Conservation (phyloP, 2,113 vertebrate species). For the Carassius auratus region DNA sequence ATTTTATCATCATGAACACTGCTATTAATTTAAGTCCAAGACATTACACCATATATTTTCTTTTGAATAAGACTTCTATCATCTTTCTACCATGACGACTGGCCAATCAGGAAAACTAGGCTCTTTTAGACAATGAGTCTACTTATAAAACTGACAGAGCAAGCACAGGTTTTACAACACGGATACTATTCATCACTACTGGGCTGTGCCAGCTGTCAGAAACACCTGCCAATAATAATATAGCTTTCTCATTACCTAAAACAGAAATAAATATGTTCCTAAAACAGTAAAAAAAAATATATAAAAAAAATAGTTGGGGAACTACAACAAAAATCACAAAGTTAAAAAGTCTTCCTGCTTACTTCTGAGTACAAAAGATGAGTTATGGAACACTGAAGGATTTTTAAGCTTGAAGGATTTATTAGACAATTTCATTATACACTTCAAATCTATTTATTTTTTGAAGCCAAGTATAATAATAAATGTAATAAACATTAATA, state of each 20-base stretch:
- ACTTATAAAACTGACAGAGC: conserved; percentile 20
- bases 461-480: neutral
- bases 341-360: neutral
- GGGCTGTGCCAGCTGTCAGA: conserved; percentile 30
- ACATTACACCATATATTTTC: neutral
- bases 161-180: conserved; percentile 33
- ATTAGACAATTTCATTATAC: neutral
- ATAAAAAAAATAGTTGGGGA: conserved; percentile 49
- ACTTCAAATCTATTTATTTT: neutral
- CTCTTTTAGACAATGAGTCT: conserved; percentile 23
- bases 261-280: conserved; percentile 26
- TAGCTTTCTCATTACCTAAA: conserved; percentile 42
- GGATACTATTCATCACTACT: neutral
- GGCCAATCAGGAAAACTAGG: neutral
- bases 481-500: neutral
- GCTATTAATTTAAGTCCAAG: neutral
- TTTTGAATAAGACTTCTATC: no score
- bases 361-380: neutral
- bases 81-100: conserved; percentile 1
- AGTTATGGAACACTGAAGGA: neutral
- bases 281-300: conserved; percentile 46
- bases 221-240: conserved; percentile 64
- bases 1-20: neutral
- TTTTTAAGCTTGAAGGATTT: neutral
- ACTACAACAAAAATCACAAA: neutral